phyloP scores from a whole-genome alignment of 2,888 invertebrate genomes.

The Volucella zonaria region DNA sequence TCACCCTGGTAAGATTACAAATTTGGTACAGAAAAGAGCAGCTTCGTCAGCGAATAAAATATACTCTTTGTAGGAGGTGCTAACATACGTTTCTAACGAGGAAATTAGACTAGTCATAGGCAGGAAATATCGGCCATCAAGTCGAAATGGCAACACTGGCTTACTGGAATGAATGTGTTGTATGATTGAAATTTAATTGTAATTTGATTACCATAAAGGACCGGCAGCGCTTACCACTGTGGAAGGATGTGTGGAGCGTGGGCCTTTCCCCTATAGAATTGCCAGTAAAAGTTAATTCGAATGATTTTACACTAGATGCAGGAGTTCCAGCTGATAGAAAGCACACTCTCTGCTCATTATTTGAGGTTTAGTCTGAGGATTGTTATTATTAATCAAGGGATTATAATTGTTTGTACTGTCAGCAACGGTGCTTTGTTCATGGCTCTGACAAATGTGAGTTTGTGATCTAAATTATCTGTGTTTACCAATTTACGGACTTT shows the following conservation, averaged over 20 bases:
- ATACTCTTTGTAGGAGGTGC: too few relatives aligned
- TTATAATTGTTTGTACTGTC: slow-evolving; percentile 12
- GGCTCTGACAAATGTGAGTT: background rate
- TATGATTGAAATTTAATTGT: slow-evolving; percentile 56
- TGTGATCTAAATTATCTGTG: slow-evolving; percentile 1
- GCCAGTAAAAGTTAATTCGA: slow-evolving; percentile 11
- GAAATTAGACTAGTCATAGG: too few relatives aligned
- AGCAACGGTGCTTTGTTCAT: background rate
- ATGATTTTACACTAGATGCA: slow-evolving; percentile 6
- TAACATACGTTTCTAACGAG: too few relatives aligned
- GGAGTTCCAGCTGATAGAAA: background rate
- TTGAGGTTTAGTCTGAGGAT: slow-evolving; percentile 2
- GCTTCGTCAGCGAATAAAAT: too few relatives aligned
- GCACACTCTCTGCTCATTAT: background rate
- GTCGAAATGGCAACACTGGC: too few relatives aligned
- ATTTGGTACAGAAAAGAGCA: too few relatives aligned
- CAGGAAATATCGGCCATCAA: background rate
- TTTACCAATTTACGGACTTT: background rate
- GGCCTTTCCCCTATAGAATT: background rate
- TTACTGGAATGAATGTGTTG: background rate
- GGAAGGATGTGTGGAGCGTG: slow-evolving; percentile 6
- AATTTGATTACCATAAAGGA: slow-evolving; percentile 32
- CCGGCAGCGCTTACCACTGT: slow-evolving; percentile 3
- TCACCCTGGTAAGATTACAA: too few relatives aligned
- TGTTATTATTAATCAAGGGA: slow-evolving; percentile 39